Evolutionary conservation across 2,797 vertebrate genomes (phyloP), one percentile per base, ranked within the genome.

Genomic region (Cottoperca gobio): DNA sequence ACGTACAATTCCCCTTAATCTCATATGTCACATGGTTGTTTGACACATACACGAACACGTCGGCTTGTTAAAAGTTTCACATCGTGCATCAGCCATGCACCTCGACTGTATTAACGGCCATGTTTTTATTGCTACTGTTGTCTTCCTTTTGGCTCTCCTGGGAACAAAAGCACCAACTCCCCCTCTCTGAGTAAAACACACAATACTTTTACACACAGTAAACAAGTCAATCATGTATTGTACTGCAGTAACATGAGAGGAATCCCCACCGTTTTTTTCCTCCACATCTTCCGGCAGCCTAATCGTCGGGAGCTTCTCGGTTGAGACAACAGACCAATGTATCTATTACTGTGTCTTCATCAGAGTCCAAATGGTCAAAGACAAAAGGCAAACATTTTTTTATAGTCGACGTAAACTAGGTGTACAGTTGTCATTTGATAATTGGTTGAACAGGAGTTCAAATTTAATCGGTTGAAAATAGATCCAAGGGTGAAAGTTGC

Each of bases 41-140:
- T 66, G 60, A 79, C 13, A 50, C 6, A 39, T 31, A 14, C 46
- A 9, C 2, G 11, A n/a, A n/a, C n/a, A n/a, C 17, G 6, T 49
- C 35, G 3, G 35, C 77, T 74, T 8, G 63, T 39, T 70, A 70
- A 58, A n/a, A 12, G 14, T 39, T 65, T 67, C 59, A 4, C 43
- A 17, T 57, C 16, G 70, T 28, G 17, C 6, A 31, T 60, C 33
- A 57, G 46, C 13, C 26, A 1, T 31, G 40, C 33, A 58, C 70
- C 54, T 42, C 4, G 1, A 48, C 31, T 42, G 19, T 11, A 40
- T 55, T 33, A 48, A 50, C 53, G 48, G 10, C 14, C 26, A 3
- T 26, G 5, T 46, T 65, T n/a, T 74, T 24, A 71, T 48, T 45
- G 21, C 48, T 1, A 1, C 65, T 55, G 23, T 55, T 55, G 12